Base-by-base conservation (phyloP, 2,888 invertebrate genomes). In the Pristionchus exspectatus region DNA sequence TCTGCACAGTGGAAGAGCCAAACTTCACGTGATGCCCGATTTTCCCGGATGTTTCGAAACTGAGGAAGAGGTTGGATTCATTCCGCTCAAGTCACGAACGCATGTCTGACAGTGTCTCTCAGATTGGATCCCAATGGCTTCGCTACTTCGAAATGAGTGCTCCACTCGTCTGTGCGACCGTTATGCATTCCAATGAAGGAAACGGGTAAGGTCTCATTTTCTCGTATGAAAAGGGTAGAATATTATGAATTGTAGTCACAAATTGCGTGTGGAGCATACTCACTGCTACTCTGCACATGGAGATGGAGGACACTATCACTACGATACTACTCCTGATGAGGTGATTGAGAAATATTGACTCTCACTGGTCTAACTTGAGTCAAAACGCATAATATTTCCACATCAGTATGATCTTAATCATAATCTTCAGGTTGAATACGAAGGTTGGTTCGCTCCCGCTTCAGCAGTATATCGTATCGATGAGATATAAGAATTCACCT, bases 21-120 rank as follows among this genome's bases (percentile, higher is more conserved):
- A 97, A 95, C 97, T 97, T 95, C 99, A 99, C 96, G 97, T 99
- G 92, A 99, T 99, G 99, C 97, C 97, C 66, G 98, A 98, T 95
- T 99, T 98, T 96, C 97, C 98, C 0, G 95, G 96, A 90, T 91
- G 92, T 44, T 95, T 99, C 89, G 96, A 96, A 89, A 96, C 96
- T 21, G 97, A 97, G 93, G 96, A 96, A 14, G 97, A 97, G 93
- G 96, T 92, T 3, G 38, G 83, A 10, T 21, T 77, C n/a, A 30
- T 24, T 24, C 4, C 16, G 4, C 59, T 59, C 7, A 59, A 59
- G 4, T 24, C 24, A 27, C 5, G 9, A 54, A 86, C 30, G 69
- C 27, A 24, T 27, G 87, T 21, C 12, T 66, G 27, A 5, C 24
- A 27, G 27, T 66, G 12, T 12, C 0, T 77, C 98, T 24, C 74